Evolutionary conservation across 2,797 vertebrate species (phyloP).

Genomic region (Takifugu rubripes): DNA sequence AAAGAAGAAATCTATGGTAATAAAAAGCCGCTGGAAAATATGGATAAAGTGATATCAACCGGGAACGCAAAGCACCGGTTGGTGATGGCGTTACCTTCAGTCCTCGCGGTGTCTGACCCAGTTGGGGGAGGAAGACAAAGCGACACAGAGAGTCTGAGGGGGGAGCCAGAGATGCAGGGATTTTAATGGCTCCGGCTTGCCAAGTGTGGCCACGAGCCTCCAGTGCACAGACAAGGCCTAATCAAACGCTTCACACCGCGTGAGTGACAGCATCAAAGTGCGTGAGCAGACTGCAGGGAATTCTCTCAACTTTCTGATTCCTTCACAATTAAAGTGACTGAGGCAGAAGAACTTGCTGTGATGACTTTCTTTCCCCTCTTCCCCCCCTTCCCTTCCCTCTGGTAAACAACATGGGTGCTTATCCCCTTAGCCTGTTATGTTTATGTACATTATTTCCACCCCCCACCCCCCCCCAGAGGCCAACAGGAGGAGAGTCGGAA

Average conservation of each 20-base stretch:
- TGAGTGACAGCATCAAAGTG: constrained; percentile 71
- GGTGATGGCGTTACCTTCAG: constrained; percentile 33
- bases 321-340: constrained; percentile 63
- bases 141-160: constrained; percentile 32
- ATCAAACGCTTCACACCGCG: constrained; percentile 59
- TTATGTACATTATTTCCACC: constrained; percentile 62
- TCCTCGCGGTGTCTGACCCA: constrained; percentile 44
- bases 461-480: constrained; percentile 52
- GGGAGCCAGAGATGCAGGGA: constrained; percentile 40
- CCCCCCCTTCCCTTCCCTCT: not conserved
- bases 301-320: constrained; percentile 58
- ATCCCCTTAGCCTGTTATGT: constrained; percentile 46
- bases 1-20: no score
- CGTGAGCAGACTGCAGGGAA: constrained; percentile 49
- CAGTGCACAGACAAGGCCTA: constrained; percentile 47
- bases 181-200: constrained; percentile 56
- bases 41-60: not conserved
- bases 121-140: constrained; percentile 47
- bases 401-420: constrained; percentile 50
- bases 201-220: constrained; percentile 54
- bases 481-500: constrained; percentile 26
- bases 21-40: not conserved
- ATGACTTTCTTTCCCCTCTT: constrained; percentile 36
- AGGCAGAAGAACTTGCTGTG: constrained; percentile 28
- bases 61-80: constrained; percentile 7